A percentile compares a stretch with the other conserved stretches of the same genome.
phyloP scores from a whole-genome alignment of 2,888 invertebrate species.

The Augochlorella aurata region DNA sequence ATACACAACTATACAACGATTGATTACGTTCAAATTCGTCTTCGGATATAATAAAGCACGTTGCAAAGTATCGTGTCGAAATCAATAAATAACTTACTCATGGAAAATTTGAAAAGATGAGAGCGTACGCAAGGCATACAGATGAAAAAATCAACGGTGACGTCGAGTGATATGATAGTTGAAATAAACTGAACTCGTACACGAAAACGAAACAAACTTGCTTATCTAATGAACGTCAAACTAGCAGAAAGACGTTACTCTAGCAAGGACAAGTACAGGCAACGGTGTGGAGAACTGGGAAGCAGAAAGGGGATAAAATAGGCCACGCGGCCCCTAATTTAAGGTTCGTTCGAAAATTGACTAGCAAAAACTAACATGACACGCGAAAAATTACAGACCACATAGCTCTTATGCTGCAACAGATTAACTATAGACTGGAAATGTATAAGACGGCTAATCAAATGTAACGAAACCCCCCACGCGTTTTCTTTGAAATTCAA shows the following conservation, averaged over 20 bases:
- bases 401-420: background rate
- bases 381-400: background rate
- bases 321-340: slow-evolving; percentile 58
- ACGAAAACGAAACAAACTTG: slow-evolving; percentile 58
- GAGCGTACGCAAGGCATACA: slow-evolving; percentile 67
- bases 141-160: slow-evolving; percentile 55
- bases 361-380: slow-evolving; percentile 18
- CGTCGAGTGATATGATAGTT: slow-evolving; percentile 32
- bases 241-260: slow-evolving; percentile 65
- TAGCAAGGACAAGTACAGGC: slow-evolving; percentile 54
- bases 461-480: background rate
- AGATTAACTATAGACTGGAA: slow-evolving; percentile 11
- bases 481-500: slow-evolving; percentile 12
- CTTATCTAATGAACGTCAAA: slow-evolving; percentile 65
- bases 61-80: slow-evolving; percentile 60
- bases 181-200: slow-evolving; percentile 38
- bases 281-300: slow-evolving; percentile 45
- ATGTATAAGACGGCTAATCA: background rate
- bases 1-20: background rate
- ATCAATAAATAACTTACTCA: slow-evolving; percentile 71
- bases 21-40: background rate
- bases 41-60: slow-evolving; percentile 45
- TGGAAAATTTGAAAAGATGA: slow-evolving; percentile 65
- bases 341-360: slow-evolving; percentile 55
- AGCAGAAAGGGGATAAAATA: slow-evolving; percentile 60